phyloP scores from a whole-genome alignment of 1,140 invertebrate genomes.

The Drosophila subobscura region DNA sequence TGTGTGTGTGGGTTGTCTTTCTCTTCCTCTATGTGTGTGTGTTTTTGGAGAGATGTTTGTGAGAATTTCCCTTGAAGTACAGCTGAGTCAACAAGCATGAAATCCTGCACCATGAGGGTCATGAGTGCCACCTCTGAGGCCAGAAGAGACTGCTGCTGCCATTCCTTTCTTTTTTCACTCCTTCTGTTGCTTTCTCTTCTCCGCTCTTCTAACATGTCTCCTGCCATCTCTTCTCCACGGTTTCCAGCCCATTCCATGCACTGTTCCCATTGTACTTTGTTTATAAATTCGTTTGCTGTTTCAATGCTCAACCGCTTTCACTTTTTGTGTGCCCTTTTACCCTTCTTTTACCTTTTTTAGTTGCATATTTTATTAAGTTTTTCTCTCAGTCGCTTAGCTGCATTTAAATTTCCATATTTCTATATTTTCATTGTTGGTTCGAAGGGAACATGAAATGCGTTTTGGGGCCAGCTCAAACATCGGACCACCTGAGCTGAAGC shows the following conservation, averaged over 20 bases:
- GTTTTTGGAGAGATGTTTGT: conserved; percentile 28
- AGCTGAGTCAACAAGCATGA: conserved; percentile 48
- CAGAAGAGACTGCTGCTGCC: no score
- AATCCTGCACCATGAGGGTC: no score
- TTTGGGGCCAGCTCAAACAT: conserved; percentile 3
- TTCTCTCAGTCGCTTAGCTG: conserved; percentile 32
- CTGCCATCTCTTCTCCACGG: neutral
- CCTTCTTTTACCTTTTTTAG: conserved; percentile 21
- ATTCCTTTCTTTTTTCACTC: neutral
- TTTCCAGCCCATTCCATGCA: conserved; percentile 4
- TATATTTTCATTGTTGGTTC: conserved; percentile 45
- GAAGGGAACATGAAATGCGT: neutral
- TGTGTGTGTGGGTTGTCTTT: conserved; percentile 11
- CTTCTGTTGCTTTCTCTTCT: neutral
- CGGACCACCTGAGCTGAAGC: neutral
- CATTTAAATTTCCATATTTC: conserved; percentile 62
- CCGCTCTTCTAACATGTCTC: no score
- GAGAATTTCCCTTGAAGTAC: conserved; percentile 48
- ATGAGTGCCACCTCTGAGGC: no score
- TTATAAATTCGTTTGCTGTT: conserved; percentile 48
- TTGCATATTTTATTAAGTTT: conserved; percentile 59
- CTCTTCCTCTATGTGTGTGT: conserved; percentile 1
- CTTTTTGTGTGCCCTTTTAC: neutral
- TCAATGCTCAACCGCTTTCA: conserved; percentile 6
- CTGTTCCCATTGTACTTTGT: conserved; percentile 47